Base-by-base conservation (phyloP, 1,140 invertebrate species). In the Brachionus sp. region DNA sequence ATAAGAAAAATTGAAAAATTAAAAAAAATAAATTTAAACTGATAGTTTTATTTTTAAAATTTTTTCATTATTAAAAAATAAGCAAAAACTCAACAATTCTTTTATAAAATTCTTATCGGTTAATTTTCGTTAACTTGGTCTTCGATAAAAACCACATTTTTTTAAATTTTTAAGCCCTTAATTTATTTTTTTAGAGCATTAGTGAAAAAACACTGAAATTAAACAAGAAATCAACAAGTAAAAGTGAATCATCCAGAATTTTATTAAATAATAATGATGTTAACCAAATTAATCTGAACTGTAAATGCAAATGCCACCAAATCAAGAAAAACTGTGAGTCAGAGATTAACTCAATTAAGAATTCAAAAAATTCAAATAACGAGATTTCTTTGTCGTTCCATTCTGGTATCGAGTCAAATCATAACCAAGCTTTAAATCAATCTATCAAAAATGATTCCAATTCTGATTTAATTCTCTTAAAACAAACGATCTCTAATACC, bases 281-380 rank as follows among this genome's bases (percentile, higher is more conserved):
- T 23, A 66, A 37, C 25, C 37, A 37, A 70, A 33, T 70, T 10
- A 70, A 75, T 75, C 42, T 75, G 3, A 46, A 46, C 29, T 75
- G 70, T 75, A 75, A 25, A 46, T 75, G 70, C 29, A 75, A 75
- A 33, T 75, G 70, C 44, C 70, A 75, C n/a, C 35, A 33, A 68
- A 12, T 13, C 46, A 12, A 23, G 9, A 75, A 4, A 7, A 23
- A 9, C 16, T 16, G 37, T 6, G n/a, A 42, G 9, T 12, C n/a
- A 66, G 33, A 33, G 16, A 9, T 23, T 35, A 5, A 42, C 19
- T 19, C 16, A 19, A 16, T 57, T 42, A 42, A 39, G 37, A 5
- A 39, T 39, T 4, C 4, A 23, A 53, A 16, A 57, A 57, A 9
- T 57, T 57, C 50, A 7, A 57, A 57, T 19, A 57, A 57, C 9